A percentile compares a stretch with the other conserved stretches of the same genome.
These are phyloP conservation scores for Tarsius wallacei DNA, from an alignment of 2,797 vertebrate genomes.

Conservation along the genomic window DNA sequence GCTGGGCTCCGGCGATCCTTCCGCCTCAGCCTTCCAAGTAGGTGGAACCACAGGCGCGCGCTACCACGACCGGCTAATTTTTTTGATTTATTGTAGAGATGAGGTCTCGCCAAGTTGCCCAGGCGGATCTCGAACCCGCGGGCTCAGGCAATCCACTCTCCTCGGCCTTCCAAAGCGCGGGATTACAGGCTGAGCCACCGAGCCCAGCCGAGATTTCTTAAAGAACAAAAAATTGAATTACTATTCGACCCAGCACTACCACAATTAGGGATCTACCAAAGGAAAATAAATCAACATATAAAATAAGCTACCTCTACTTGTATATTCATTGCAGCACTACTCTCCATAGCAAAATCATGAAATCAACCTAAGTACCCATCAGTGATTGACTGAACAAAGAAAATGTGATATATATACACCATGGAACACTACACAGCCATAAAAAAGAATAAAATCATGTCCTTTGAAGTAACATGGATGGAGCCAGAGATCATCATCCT, in stretches of 20 bases:
- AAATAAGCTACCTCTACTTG: neutral
- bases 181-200: too few species aligned
- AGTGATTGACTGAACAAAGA: neutral
- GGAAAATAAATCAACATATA: neutral
- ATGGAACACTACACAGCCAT: neutral
- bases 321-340: neutral
- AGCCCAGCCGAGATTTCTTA: too few species aligned
- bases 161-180: too few species aligned
- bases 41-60: too few species aligned
- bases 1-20: too few species aligned
- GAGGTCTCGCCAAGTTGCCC: too few species aligned
- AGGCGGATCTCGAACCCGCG: too few species aligned
- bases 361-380: neutral
- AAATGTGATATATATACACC: neutral
- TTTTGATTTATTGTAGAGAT: too few species aligned
- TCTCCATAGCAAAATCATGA: neutral
- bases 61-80: too few species aligned
- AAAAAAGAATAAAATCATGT: neutral
- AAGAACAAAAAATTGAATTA: neutral
- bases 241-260: neutral
- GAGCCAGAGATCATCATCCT: neutral
- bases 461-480: neutral
- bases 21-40: too few species aligned
- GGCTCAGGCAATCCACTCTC: too few species aligned
- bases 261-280: neutral